Percentiles rank a stretch among this genome's conserved stretches.
Evolutionary conservation across 2,113 vertebrate species (phyloP).

Genomic region (Triplophysa dalaica): DNA sequence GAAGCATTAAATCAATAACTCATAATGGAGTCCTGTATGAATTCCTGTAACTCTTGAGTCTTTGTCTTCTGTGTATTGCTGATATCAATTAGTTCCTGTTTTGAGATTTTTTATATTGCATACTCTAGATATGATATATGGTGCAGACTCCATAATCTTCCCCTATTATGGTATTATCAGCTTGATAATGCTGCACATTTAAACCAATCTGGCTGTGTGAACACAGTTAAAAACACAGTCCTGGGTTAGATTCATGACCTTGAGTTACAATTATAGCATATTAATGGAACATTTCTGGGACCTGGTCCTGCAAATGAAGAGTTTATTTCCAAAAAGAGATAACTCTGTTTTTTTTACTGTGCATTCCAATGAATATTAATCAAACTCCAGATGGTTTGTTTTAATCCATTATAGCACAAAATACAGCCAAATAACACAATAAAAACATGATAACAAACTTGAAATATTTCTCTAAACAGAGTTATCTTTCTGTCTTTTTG

Average conservation of each 20-base stretch:
- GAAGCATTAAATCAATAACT: background rate
- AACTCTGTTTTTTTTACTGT: too few relatives aligned
- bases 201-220: conserved; percentile 24
- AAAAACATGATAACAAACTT: background rate
- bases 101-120: background rate
- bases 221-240: conserved; percentile 22
- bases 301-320: conserved; percentile 56
- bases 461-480: background rate
- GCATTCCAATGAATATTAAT: too few relatives aligned
- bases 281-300: conserved; percentile 36
- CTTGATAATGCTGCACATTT: conserved; percentile 36
- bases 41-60: background rate
- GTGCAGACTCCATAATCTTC: background rate
- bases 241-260: conserved; percentile 52
- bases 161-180: conserved; percentile 33
- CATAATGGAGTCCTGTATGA: too few relatives aligned
- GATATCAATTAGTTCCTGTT: background rate
- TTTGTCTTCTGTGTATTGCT: background rate
- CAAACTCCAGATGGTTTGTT: too few relatives aligned
- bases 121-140: conserved; percentile 15
- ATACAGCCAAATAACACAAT: too few relatives aligned
- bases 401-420: too few relatives aligned
- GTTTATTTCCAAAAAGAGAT: too few relatives aligned
- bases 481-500: conserved; percentile 12
- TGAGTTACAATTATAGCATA: conserved; percentile 48